Percentiles rank a stretch among this genome's conserved stretches.
phyloP scores from a whole-genome alignment of 2,797 vertebrate species.

The Caiman crocodilus region DNA sequence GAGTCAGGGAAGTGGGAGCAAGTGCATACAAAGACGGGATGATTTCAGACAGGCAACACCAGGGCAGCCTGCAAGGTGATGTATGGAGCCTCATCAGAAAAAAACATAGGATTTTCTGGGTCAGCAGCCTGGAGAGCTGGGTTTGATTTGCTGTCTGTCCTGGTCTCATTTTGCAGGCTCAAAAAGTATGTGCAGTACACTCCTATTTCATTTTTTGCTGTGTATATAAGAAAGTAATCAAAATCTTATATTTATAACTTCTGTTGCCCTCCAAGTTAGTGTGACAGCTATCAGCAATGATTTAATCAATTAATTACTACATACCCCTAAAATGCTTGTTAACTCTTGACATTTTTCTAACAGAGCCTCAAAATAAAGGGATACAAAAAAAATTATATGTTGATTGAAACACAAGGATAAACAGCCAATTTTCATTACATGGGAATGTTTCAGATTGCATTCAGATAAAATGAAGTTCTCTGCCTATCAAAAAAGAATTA shows the following conservation, averaged over 20 bases:
- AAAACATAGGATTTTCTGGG: slow-evolving; percentile 40
- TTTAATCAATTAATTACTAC: slow-evolving; percentile 47
- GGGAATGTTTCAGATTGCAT: neutral
- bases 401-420: neutral
- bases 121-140: slow-evolving; percentile 47
- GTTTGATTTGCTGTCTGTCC: slow-evolving; percentile 19
- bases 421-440: neutral
- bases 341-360: slow-evolving; percentile 54
- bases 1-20: neutral
- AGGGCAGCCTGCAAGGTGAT: slow-evolving; percentile 16
- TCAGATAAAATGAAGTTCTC: neutral
- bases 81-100: slow-evolving; percentile 21
- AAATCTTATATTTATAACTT: slow-evolving; percentile 32
- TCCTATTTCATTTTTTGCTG: slow-evolving; percentile 40
- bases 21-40: neutral
- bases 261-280: slow-evolving; percentile 34
- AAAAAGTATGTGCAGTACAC: slow-evolving; percentile 45
- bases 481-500: neutral
- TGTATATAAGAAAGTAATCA: slow-evolving; percentile 38
- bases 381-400: neutral
- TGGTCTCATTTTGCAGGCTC: slow-evolving; percentile 41
- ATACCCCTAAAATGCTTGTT: slow-evolving; percentile 5
- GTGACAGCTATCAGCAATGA: slow-evolving; percentile 36
- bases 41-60: neutral
- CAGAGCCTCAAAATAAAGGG: slow-evolving; percentile 26